Conservation (phyloP, 2,113 vertebrate species). For the Anarhynchus alexandrinus region DNA sequence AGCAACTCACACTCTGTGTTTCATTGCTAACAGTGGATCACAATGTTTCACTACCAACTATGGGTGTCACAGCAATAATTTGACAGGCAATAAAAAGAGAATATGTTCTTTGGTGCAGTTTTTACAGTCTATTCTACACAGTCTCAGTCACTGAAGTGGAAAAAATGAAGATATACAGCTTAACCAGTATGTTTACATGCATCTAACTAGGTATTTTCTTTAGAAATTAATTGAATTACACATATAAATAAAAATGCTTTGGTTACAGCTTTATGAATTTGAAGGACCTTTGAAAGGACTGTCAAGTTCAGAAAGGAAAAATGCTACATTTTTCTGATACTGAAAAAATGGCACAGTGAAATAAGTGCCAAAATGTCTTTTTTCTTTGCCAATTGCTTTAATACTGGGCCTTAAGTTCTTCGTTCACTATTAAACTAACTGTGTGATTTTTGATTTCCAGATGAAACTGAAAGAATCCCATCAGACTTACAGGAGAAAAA, state of each 20-base stretch:
- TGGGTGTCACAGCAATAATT: constrained; percentile 68
- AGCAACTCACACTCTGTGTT: constrained; percentile 56
- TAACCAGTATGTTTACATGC: constrained; percentile 72
- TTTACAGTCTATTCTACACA: constrained; percentile 61
- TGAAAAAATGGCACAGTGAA: not conserved
- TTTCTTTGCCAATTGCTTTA: not conserved
- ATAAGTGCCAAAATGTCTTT: not conserved
- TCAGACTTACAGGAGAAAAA: not conserved
- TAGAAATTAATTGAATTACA: constrained; percentile 69
- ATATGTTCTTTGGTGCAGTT: constrained; percentile 61
- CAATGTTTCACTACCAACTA: constrained; percentile 69
- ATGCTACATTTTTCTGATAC: not conserved
- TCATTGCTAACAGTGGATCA: constrained; percentile 51
- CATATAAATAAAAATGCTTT: constrained; percentile 50
- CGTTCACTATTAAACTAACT: not conserved
- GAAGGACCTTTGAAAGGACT: constrained; percentile 37
- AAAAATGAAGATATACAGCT: constrained; percentile 73
- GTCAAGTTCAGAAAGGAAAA: not conserved
- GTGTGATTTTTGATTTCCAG: not conserved
- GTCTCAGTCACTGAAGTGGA: constrained; percentile 66
- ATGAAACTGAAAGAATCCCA: not conserved
- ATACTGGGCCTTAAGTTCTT: not conserved
- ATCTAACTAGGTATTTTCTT: constrained; percentile 56
- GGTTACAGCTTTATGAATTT: not conserved
- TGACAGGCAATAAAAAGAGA: constrained; percentile 76